Percentiles rank a stretch among this genome's conserved stretches.
phyloP scores from a whole-genome alignment of 2,888 invertebrate species.

The Drosophila helvetica region DNA sequence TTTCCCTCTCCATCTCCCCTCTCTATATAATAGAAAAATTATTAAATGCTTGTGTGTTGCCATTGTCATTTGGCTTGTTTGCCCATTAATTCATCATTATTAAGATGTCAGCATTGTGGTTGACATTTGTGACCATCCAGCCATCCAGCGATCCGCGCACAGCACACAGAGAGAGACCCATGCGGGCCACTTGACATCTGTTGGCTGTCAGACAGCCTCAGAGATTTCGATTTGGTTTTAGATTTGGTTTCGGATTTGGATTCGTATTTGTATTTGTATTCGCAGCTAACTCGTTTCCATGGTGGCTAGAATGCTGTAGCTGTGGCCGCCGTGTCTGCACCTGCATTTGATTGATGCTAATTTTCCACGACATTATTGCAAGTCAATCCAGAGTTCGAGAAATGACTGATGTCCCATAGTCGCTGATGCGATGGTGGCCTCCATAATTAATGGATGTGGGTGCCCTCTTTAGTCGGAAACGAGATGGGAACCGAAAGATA shows the following conservation, averaged over 20 bases:
- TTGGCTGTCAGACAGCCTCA: constrained; percentile 55
- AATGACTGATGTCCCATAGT: constrained; percentile 55
- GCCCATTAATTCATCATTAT: constrained; percentile 83
- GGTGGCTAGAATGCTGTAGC: constrained; percentile 4
- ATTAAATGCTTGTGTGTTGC: constrained; percentile 60
- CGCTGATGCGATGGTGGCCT: neutral
- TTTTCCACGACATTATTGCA: constrained; percentile 74
- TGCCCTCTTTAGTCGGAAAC: constrained; percentile 40
- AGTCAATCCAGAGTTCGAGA: constrained; percentile 52
- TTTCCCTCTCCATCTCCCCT: constrained; percentile 32
- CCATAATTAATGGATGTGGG: constrained; percentile 66
- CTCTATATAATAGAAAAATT: constrained; percentile 63
- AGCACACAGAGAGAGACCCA: constrained; percentile 18
- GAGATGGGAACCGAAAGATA: constrained; percentile 34
- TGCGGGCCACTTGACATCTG: constrained; percentile 80
- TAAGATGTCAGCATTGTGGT: constrained; percentile 81
- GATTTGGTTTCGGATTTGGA: constrained; percentile 35
- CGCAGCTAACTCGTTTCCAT: constrained; percentile 22
- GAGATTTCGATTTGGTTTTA: constrained; percentile 38
- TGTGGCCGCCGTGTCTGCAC: constrained; percentile 56
- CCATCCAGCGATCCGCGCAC: constrained; percentile 6
- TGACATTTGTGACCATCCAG: constrained; percentile 73
- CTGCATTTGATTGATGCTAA: constrained; percentile 78
- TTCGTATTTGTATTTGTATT: constrained; percentile 46
- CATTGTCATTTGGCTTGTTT: constrained; percentile 70